Conservation (phyloP, 2,797 vertebrate species). For the Pempheris klunzingeri region DNA sequence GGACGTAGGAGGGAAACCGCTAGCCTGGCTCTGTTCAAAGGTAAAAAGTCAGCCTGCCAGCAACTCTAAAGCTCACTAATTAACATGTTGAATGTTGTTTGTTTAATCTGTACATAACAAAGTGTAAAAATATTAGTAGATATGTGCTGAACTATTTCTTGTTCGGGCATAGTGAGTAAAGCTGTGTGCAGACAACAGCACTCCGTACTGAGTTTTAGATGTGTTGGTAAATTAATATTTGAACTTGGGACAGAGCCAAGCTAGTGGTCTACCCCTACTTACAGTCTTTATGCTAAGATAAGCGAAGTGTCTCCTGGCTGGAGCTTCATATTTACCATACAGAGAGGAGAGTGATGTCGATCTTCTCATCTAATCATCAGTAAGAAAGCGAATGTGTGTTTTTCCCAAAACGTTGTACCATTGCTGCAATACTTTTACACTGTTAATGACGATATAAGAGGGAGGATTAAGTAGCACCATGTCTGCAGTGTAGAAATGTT, state of each 20-base stretch:
- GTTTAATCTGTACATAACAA: background rate
- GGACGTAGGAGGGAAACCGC: background rate
- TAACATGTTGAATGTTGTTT: background rate
- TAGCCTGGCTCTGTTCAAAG: background rate
- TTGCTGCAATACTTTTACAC: background rate
- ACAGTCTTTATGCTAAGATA: background rate
- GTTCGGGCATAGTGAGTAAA: background rate
- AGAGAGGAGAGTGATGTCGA: background rate
- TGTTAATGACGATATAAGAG: slow-evolving; percentile 18
- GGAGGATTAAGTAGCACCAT: background rate
- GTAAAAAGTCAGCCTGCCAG: background rate
- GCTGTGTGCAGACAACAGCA: too few species aligned
- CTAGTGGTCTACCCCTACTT: background rate
- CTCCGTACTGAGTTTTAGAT: background rate
- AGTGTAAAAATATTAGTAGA: background rate
- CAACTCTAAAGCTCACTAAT: background rate
- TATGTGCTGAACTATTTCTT: background rate
- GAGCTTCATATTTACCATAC: background rate
- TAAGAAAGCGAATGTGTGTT: background rate
- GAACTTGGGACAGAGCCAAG: background rate
- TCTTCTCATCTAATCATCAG: background rate
- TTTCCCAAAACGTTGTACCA: background rate
- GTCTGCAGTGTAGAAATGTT: slow-evolving; percentile 7
- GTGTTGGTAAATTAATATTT: background rate
- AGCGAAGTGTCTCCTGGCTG: background rate